These are phyloP conservation scores for Sebastolobus alascanus DNA, from an alignment of 2,797 vertebrate species.

Conservation along the genomic window DNA sequence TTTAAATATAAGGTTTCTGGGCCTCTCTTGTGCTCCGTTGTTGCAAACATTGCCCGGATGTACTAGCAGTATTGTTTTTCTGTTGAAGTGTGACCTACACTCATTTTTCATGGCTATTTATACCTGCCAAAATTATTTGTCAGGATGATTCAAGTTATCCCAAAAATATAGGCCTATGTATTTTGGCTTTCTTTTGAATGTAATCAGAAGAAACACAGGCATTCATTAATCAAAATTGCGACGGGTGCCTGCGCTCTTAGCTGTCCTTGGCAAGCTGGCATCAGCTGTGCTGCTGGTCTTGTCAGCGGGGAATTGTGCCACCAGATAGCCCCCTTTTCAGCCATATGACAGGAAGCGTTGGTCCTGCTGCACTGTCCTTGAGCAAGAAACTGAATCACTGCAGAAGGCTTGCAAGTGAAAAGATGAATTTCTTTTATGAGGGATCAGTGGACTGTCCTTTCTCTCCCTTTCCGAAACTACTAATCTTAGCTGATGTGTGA, in stretches of 20 bases:
- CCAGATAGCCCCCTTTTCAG: conserved; percentile 8
- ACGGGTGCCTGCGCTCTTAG: not conserved
- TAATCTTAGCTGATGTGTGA: conserved; percentile 5
- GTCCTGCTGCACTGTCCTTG: conserved; percentile 37
- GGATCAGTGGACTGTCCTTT: conserved; percentile 13
- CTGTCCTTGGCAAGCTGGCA: conserved; percentile 20
- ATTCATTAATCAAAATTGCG: conserved; percentile 1
- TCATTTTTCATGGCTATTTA: not conserved
- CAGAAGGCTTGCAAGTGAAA: conserved; percentile 10
- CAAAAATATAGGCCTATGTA: not conserved
- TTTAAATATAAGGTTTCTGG: conserved; percentile 51
- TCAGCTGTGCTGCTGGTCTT: conserved; percentile 11
- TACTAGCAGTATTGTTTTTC: not conserved
- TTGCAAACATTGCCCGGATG: not conserved
- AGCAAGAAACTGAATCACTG: conserved; percentile 25
- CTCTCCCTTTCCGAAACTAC: not conserved
- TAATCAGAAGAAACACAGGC: not conserved
- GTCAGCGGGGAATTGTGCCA: conserved; percentile 15
- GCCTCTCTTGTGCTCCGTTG: conserved; percentile 7
- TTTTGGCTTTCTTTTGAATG: conserved; percentile 15
- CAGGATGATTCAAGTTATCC: not conserved
- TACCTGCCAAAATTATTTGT: not conserved
- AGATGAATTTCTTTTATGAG: not conserved
- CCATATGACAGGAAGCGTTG: conserved; percentile 19
- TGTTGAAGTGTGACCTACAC: not conserved